Conservation (phyloP, 64 coral and sea anemone genomes). For the Trachythela sp. region DNA sequence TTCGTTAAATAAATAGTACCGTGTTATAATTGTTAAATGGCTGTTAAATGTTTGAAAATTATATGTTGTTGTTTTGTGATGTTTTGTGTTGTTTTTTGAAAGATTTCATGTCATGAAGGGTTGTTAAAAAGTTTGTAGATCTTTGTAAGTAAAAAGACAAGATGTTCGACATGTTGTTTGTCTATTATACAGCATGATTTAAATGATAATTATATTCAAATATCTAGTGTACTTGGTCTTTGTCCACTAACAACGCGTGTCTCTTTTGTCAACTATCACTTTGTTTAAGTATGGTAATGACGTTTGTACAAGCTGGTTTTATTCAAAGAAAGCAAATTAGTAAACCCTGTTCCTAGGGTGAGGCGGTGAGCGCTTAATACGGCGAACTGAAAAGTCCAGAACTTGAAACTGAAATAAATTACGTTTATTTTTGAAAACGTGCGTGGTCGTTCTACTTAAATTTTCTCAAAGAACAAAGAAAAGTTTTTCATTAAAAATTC, state of each 20-base stretch:
- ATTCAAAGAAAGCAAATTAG: neutral
- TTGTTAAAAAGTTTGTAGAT: too few species aligned
- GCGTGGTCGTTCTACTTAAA: too few species aligned
- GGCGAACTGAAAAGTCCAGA: too few species aligned
- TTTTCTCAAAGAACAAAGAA: too few species aligned
- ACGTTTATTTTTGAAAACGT: too few species aligned
- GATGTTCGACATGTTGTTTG: neutral
- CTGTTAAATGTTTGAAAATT: neutral
- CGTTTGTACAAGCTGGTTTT: neutral
- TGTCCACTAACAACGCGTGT: too few species aligned
- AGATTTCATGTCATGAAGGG: too few species aligned
- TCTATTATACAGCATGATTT: neutral
- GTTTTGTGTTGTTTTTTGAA: neutral
- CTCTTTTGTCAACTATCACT: neutral
- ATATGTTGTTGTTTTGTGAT: neutral
- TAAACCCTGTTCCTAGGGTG: too few species aligned
- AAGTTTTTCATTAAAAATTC: too few species aligned
- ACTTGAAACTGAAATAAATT: too few species aligned
- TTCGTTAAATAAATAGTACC: neutral
- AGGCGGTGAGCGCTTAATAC: too few species aligned
- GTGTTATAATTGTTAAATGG: neutral
- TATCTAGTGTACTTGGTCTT: neutral
- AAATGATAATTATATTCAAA: neutral
- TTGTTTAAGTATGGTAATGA: neutral
- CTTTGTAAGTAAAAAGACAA: neutral